Base-by-base conservation (phyloP, 2,888 invertebrate genomes). In the Patella ulyssiponensis region DNA sequence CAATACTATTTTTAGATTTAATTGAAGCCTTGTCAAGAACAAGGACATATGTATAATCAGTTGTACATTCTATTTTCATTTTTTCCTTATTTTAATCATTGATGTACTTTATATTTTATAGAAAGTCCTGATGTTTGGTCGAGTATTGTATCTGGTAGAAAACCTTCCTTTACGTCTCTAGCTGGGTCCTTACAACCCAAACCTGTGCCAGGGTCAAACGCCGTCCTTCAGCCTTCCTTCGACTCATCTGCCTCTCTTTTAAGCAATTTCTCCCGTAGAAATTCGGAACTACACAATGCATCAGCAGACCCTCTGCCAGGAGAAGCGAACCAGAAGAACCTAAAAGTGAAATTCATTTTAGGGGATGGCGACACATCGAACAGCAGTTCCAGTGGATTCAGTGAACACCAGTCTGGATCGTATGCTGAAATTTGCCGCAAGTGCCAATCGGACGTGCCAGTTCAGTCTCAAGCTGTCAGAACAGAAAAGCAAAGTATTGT, bases 191-290 rank as follows among this genome's bases (percentile, higher is more conserved):
- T 78, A 5, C 58, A 76, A 20, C 84, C 85, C 20, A 86, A 86
- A 71, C 88, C 87, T 70, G 85, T 88, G 17, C 88, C 88, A 14
- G 88, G 88, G 17, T 86, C 88, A 20, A 85, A 86, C n/a, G 82
- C 84, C 64, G 83, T 82, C 7, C 78, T 88, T 23, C 84, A 84
- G 77, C 81, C 82, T 2, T 78, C 82, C 44, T 78, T 81, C 4
- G 72, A 75, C n/a, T 74, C 77, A 20, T 44, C 64, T 11, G 64
- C 64, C 11, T 64, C 64, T 64, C 23, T 64, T 20, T 23, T 64
- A 0, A 23, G 20, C 23, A 64, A 23, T 64, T 7, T 64, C 2
- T 64, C 64, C 14, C 64, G 64, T 1, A 20, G 23, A 23, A 64
- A 15, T 23, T 64, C 64, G 0, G 20, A 15, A 64, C 12, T 23